Evolutionary conservation across 2,888 invertebrate genomes (phyloP), one percentile per base, ranked within the genome.

Genomic region (Aspidiotus destructor): DNA sequence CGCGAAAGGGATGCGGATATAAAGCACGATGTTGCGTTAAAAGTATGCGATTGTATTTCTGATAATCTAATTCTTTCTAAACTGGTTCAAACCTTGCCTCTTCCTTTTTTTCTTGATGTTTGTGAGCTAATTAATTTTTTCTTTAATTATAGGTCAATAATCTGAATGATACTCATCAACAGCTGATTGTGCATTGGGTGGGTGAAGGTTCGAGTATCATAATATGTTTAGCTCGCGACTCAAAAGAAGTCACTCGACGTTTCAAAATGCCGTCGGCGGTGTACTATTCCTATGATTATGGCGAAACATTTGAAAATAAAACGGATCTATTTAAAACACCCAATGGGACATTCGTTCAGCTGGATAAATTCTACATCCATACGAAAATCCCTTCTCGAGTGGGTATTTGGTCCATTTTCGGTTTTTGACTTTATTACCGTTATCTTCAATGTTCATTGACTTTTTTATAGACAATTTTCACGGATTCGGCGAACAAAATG

Each of bases 171-270:
- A 86, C 85, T 72, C 93, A 94, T 76, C 88, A 89, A 75, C 90
- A 92, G 76, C 78, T 94, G 74, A 88, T 93, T 84, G 91, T 94
- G 10, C 91, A 92, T 77, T 94, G 94, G 93, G 89, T 92, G 11
- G 92, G 93, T 41, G 88, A 89, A 77, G 86, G 87, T 17, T 89
- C 90, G 71, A 72, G 73, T 28, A 28, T 65, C 15, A 89, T 94
- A 74, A 86, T 94, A 72, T 92, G 92, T 74, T 79, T 93, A 71
- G 90, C 92, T 2, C 82, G 87, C 73, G 89, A 91, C 76, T 85
- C 86, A 13, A 82, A 83, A 10, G 75, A 79, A 60, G 70, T 72
- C 52, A 68, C 62, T 0, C 70, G 70, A 15, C 69, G 57, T 15
- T 11, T 13, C 1, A 60, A 55, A n/a, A 71, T 72, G 15, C 82